Base-by-base conservation (phyloP, 2,113 vertebrate genomes). In the Cranoglanis bouderius region DNA sequence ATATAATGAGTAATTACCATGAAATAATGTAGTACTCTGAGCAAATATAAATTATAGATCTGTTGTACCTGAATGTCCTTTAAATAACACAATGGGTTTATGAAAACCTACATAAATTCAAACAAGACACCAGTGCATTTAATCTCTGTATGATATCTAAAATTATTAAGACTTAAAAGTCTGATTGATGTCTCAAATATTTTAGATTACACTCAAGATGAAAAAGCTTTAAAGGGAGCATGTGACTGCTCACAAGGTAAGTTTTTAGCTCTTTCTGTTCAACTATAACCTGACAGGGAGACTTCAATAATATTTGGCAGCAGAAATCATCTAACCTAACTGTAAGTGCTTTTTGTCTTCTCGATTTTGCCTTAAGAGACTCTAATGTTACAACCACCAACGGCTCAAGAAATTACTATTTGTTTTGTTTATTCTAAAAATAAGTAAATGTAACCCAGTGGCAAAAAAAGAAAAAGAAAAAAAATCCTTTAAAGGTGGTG, bases 161-260 rank as follows among this genome's bases (percentile, higher is more conserved):
- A 35, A 35, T 35, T 21, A 24, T 18, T 40, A 40, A 19, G 38
- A 9, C 70, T 74, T 40, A 40, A 40, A 74, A 59, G 18, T 57
- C 46, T 88, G 38, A 83, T 26, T 24, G n/a, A n/a, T 40, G 24
- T 82, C 32, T 74, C 0, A 49, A 18, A 49, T 84, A 70, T 84
- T 57, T 81, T 84, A 91, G 98, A 99, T 94, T 98, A 98, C 96
- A 99, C 97, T 88, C 97, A 98, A 91, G 98, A 99, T 0, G 97
- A 98, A 94, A 99, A 99, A 88, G 97, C 97, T 0, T 94, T 99
- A 85, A 96, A 97, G 91, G 98, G 98, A 78, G 94, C 94, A 0
- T 99, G 98, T 29, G 98, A 99, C 93, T 99, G 98, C 92, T 94
- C 94, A 74, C 96, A 98, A 95, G 95, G 98, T 99, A 95, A 91